Evolutionary conservation across 2,888 invertebrate species (phyloP).

Genomic region (Tuta absoluta): DNA sequence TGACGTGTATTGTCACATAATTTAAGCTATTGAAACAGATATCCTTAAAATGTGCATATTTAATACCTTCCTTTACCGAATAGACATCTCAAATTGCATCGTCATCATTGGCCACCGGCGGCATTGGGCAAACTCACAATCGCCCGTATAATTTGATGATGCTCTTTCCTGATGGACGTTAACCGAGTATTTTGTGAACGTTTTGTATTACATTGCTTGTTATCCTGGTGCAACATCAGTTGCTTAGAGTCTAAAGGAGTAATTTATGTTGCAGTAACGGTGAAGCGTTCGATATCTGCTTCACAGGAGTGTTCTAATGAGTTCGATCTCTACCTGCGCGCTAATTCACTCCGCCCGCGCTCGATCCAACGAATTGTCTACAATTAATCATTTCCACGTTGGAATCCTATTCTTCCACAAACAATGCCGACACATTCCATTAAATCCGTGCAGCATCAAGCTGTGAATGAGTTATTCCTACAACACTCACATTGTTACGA

Average conservation of each 20-base stretch:
- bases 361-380: constrained; percentile 47
- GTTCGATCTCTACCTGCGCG: constrained; percentile 43
- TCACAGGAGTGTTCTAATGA: constrained; percentile 26
- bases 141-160: constrained; percentile 42
- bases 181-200: neutral
- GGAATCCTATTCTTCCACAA: constrained; percentile 42
- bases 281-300: neutral
- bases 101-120: constrained; percentile 33
- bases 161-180: neutral
- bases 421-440: constrained; percentile 31
- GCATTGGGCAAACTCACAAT: constrained; percentile 35
- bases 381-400: constrained; percentile 58
- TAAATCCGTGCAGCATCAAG: constrained; percentile 25
- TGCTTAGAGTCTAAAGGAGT: neutral
- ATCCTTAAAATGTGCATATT: constrained; percentile 3
- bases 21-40: neutral
- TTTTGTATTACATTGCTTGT: neutral
- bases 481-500: constrained; percentile 23
- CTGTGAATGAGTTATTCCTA: constrained; percentile 23
- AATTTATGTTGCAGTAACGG: neutral
- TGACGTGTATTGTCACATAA: neutral
- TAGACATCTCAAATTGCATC: constrained; percentile 26
- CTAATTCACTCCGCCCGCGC: constrained; percentile 39
- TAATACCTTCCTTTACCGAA: neutral
- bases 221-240: neutral